Evolutionary conservation across 1,140 invertebrate genomes (phyloP).

Genomic region (Grapholita molesta): DNA sequence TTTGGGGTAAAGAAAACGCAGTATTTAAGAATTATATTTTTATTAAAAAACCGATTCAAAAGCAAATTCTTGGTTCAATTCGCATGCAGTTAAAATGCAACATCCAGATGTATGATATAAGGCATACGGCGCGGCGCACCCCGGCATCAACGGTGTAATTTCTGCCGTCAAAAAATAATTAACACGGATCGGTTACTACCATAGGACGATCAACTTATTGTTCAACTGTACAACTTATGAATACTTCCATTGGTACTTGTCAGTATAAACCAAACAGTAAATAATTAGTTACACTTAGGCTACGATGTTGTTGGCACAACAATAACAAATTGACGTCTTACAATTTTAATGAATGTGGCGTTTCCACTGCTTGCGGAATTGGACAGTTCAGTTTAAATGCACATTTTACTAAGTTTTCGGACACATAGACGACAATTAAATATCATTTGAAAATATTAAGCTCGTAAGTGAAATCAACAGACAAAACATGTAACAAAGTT

Average conservation of each 20-base stretch:
- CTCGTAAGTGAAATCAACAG: background rate
- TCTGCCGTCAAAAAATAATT: background rate
- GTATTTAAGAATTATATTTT: conserved; percentile 56
- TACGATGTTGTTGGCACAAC: background rate
- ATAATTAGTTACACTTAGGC: background rate
- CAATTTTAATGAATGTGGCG: conserved; percentile 22
- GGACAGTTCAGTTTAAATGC: conserved; percentile 50
- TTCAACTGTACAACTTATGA: background rate
- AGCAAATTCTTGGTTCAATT: conserved; percentile 64
- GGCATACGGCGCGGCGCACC: background rate
- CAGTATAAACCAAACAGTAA: background rate
- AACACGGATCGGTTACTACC: background rate
- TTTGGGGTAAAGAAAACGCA: conserved; percentile 29
- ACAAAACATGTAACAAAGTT: background rate
- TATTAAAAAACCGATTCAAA: conserved; percentile 71
- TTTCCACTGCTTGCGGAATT: conserved; percentile 52
- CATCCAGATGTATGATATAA: conserved; percentile 23
- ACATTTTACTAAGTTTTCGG: conserved; percentile 53
- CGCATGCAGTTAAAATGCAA: conserved; percentile 64
- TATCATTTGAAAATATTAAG: conserved; percentile 18
- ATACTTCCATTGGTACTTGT: background rate
- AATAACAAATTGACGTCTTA: background rate
- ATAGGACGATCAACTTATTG: background rate
- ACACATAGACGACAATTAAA: conserved; percentile 48
- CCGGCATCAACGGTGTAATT: background rate